phyloP scores from a whole-genome alignment of 2,113 vertebrate genomes.

The Orycteropus afer region DNA sequence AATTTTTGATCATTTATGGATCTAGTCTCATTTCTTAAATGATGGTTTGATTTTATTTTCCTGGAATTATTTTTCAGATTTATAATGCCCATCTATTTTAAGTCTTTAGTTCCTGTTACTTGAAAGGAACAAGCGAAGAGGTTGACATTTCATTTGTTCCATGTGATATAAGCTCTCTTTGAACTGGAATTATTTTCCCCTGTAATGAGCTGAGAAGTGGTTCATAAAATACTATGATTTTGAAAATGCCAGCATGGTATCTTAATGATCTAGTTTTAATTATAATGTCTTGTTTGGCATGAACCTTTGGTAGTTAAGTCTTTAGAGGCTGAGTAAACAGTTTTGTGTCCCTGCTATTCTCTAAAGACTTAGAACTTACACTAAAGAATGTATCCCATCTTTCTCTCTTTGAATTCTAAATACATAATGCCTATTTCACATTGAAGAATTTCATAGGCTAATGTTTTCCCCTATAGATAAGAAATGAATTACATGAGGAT shows the following conservation, averaged over 20 bases:
- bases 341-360: slow-evolving; percentile 12
- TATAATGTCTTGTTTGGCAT: slow-evolving; percentile 14
- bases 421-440: background rate
- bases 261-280: slow-evolving; percentile 13
- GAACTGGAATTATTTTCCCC: background rate
- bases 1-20: background rate
- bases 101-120: background rate
- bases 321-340: background rate
- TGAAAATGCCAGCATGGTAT: background rate
- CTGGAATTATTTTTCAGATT: slow-evolving; percentile 7
- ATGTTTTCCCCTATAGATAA: background rate
- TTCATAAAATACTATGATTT: slow-evolving; percentile 33
- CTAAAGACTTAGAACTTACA: background rate
- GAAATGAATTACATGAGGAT: background rate
- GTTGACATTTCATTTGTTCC: background rate
- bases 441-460: background rate
- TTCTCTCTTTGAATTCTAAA: slow-evolving; percentile 1
- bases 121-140: background rate
- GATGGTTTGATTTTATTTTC: slow-evolving; percentile 25
- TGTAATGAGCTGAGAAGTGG: slow-evolving; percentile 16
- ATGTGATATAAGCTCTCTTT: background rate
- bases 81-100: background rate
- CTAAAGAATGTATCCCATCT: background rate
- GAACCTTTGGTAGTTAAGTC: background rate
- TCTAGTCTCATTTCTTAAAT: slow-evolving; percentile 41